Conservation (phyloP, 30 jellyfish, hydroid and myxozoan genomes). For the Nemopilema nomurai region DNA sequence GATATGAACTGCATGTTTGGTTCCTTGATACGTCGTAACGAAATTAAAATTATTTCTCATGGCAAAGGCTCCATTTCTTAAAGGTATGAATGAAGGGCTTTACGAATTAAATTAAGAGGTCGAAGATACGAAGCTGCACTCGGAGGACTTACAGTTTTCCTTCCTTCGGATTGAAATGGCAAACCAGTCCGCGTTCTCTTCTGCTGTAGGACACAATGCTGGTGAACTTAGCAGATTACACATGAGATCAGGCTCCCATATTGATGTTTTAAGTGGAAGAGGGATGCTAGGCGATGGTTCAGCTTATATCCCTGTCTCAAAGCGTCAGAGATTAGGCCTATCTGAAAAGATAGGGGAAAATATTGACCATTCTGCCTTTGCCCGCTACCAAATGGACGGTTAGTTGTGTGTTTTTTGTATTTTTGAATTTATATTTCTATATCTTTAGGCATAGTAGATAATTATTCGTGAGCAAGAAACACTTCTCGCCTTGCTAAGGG, state of each 20-base stretch:
- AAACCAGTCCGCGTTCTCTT: conserved; percentile 61
- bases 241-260: conserved; percentile 45
- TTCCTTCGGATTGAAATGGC: conserved; percentile 41
- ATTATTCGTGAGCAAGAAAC: background rate
- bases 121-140: conserved; percentile 1
- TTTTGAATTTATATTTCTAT: background rate
- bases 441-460: background rate
- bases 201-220: conserved; percentile 67
- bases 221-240: conserved; percentile 50
- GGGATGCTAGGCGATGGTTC: conserved; percentile 68
- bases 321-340: conserved; percentile 59
- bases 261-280: conserved; percentile 62
- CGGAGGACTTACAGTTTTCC: background rate
- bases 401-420: background rate
- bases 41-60: conserved; percentile 20
- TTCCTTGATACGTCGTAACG: background rate
- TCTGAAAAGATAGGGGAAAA: conserved; percentile 48
- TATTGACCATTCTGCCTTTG: conserved; percentile 55
- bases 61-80: background rate
- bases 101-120: background rate
- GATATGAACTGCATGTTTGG: background rate
- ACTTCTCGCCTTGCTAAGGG: background rate
- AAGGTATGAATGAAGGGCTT: background rate
- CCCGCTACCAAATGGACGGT: conserved; percentile 60
- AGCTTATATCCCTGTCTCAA: conserved; percentile 53